Percentiles rank a stretch among this genome's conserved stretches.
These are phyloP conservation scores for Dasyornis broadbenti DNA, from an alignment of 2,113 vertebrate species.

Conservation along the genomic window DNA sequence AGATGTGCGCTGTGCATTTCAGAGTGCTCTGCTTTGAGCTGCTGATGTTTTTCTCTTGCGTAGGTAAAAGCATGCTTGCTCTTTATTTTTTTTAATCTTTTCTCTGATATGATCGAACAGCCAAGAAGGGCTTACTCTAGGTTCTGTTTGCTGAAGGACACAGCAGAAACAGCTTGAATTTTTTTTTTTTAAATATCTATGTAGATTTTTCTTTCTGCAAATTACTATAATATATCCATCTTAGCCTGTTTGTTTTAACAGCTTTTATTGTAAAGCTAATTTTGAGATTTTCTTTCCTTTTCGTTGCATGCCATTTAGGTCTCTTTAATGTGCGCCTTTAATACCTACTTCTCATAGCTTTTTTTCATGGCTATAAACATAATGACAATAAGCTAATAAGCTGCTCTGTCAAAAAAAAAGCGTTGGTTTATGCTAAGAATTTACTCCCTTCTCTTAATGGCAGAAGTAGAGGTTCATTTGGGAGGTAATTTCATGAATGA, in stretches of 20 bases:
- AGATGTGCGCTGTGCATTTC: neutral
- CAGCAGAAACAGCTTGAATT: neutral
- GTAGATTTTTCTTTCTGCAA: neutral
- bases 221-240: neutral
- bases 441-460: neutral
- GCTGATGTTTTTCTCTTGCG: neutral
- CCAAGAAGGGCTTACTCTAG: neutral
- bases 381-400: conserved; percentile 25
- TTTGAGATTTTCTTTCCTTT: neutral
- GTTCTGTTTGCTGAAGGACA: neutral
- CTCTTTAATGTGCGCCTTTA: neutral
- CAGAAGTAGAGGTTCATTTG: neutral
- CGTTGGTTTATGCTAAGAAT: neutral
- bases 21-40: neutral
- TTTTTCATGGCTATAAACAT: conserved; percentile 34
- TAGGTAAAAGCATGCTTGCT: neutral
- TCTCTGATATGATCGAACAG: neutral
- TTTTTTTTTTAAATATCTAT: neutral
- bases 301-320: neutral
- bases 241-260: neutral
- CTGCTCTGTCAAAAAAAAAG: neutral
- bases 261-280: conserved; percentile 11
- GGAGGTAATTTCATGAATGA: neutral
- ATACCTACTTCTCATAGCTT: neutral
- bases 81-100: neutral